Conservation (phyloP, 1,140 invertebrate species). For the Metaphire vulgaris region DNA sequence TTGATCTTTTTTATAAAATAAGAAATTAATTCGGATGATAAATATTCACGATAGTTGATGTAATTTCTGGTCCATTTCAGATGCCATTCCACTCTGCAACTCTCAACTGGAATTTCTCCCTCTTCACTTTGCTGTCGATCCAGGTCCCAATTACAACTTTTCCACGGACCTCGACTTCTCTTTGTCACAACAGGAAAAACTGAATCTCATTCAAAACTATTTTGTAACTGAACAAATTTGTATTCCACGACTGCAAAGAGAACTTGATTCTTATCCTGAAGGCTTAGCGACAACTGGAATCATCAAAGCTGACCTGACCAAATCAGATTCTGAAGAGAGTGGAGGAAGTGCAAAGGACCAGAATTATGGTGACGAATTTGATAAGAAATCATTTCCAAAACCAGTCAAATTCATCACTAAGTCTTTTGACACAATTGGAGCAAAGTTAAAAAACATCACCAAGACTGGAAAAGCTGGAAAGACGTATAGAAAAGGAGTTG, state of each 20-base stretch:
- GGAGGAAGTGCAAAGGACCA: neutral
- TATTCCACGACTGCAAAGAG: neutral
- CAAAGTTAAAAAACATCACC: neutral
- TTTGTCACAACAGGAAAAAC: neutral
- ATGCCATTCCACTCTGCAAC: slow-evolving; percentile 68
- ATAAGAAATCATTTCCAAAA: neutral
- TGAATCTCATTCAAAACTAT: neutral
- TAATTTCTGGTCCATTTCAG: too few relatives aligned
- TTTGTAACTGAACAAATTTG: neutral
- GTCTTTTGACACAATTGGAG: neutral
- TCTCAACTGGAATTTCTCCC: slow-evolving; percentile 64
- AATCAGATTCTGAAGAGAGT: neutral
- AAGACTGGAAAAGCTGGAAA: neutral
- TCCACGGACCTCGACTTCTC: neutral
- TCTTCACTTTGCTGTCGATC: slow-evolving; percentile 75
- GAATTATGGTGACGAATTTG: neutral
- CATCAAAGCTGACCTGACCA: neutral
- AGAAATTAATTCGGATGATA: too few relatives aligned
- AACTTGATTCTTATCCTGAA: neutral
- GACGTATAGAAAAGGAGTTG: neutral
- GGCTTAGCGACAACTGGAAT: neutral
- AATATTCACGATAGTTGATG: too few relatives aligned
- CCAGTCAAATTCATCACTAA: neutral
- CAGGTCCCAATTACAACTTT: slow-evolving; percentile 56
- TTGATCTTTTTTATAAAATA: too few relatives aligned